Conservation (phyloP, 2,888 invertebrate species). For the Phragmatobia fuliginosa region DNA sequence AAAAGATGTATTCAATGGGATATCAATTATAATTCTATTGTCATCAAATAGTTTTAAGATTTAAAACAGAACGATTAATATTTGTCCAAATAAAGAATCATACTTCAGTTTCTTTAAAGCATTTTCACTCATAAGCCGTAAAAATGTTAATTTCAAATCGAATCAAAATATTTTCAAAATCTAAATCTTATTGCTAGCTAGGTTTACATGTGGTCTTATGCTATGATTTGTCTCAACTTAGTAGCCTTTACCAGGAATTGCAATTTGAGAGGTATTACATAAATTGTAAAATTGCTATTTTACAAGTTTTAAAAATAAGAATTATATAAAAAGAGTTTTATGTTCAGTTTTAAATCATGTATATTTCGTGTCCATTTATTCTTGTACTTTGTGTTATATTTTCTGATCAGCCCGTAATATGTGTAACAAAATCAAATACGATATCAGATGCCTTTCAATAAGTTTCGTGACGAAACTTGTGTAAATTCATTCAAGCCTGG, state of each 20-base stretch:
- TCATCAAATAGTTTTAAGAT: not conserved
- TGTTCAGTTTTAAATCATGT: no score
- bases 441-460: not conserved
- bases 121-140: not conserved
- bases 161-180: no score
- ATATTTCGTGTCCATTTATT: no score
- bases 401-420: not conserved
- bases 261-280: no score
- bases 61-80: not conserved
- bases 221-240: no score
- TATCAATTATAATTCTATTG: not conserved
- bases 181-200: no score
- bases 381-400: not conserved
- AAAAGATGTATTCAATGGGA: not conserved
- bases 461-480: conserved; percentile 17
- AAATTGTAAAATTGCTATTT: no score
- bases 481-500: conserved; percentile 15
- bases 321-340: no score
- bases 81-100: not conserved
- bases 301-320: no score
- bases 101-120: not conserved
- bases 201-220: no score
- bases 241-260: no score
- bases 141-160: no score
- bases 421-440: not conserved